These are phyloP conservation scores for Drosophila meridionalis DNA, from an alignment of 2,888 invertebrate genomes.

Conservation along the genomic window DNA sequence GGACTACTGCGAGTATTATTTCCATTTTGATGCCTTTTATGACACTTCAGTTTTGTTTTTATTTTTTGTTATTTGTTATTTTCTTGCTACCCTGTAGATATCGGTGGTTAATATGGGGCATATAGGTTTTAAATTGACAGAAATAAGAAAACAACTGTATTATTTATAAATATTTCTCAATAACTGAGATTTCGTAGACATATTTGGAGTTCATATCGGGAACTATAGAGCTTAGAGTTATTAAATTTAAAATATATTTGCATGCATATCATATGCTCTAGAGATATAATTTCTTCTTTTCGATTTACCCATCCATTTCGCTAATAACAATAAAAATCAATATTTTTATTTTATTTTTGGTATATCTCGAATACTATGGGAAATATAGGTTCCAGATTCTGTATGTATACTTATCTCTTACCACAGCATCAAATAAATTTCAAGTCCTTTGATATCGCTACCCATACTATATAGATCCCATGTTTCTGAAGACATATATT, in stretches of 20 bases:
- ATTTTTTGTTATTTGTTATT: conserved; percentile 23
- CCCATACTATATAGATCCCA: too few relatives aligned
- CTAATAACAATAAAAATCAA: neutral
- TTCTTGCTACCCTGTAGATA: conserved; percentile 15
- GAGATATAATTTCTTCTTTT: neutral
- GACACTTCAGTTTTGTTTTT: conserved; percentile 69
- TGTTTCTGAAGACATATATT: too few relatives aligned
- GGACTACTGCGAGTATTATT: conserved; percentile 54
- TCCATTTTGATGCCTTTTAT: conserved; percentile 77
- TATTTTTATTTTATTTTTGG: neutral
- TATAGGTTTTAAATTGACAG: neutral
- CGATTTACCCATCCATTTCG: neutral
- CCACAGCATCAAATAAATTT: neutral
- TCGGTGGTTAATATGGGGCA: neutral
- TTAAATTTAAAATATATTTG: neutral
- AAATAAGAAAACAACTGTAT: neutral
- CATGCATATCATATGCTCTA: neutral
- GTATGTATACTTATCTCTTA: neutral
- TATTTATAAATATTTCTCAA: neutral
- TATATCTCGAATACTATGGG: neutral
- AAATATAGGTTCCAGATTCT: neutral
- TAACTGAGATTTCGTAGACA: neutral
- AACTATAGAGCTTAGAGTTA: neutral
- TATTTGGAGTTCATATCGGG: neutral
- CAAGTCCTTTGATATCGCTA: neutral